Base-by-base conservation (phyloP, 2,797 vertebrate species). In the Cuniculus paca region DNA sequence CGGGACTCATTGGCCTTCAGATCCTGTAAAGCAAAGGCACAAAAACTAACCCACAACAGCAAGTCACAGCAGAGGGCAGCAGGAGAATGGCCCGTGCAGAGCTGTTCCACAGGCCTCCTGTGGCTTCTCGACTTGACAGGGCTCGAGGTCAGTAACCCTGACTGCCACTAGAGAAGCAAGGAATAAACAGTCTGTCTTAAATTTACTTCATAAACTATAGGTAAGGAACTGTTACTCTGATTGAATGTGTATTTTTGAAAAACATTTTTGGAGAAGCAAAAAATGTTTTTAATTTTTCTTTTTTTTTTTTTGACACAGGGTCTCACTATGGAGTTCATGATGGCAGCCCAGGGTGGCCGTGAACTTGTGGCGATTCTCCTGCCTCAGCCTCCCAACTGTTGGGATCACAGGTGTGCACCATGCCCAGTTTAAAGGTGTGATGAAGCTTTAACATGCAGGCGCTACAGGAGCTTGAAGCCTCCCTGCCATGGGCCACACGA, bases 1-100 rank as follows among this genome's bases (percentile, higher is more conserved):
- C 99, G 99, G 1, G 99, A 99, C 97, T 99, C 99, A 0, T 99
- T 99, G 52, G 99, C 99, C 97, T 99, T 99, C 94, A 99, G 98
- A 97, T 99, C 99, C 99, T 99, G 94, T 36, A 96, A 39, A 81
- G 48, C 74, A 89, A 42, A 26, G 78, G 54, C 90, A 61, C 0
- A 61, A 74, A 10, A 39, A 86, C 26, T 77, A 60, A 75, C n/a
- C 14, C 48, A 60, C 5, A 28, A 63, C 0, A 61, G 36, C 42
- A 85, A 63, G 7, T 36, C 48, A 42, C n/a, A 58, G 45, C 39
- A n/a, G 17, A 52, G 6, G 56, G 52, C 1, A 19, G 5, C 39
- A 92, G 5, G 39, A 5, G 26, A 12, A 39, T 8, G 26, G 42
- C 1, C 2, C 10, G 6, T 0, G 0, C 0, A 31, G 1, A 82